Evolutionary conservation across 2,797 vertebrate species (phyloP).

Genomic region (Sardinella longiceps): DNA sequence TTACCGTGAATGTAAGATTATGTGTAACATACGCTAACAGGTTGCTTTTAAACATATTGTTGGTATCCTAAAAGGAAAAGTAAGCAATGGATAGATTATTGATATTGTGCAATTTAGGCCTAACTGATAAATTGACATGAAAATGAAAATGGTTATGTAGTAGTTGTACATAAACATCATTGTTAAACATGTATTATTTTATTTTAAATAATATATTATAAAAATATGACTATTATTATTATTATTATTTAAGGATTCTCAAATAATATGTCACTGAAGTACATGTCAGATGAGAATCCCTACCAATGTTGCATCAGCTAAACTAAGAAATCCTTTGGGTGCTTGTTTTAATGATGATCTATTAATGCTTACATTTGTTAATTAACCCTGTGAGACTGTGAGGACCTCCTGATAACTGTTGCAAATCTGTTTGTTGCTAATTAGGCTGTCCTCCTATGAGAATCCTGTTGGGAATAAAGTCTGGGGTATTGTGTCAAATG

Average conservation of each 20-base stretch:
- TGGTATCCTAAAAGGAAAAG: background rate
- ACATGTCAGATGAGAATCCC: background rate
- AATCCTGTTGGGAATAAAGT: background rate
- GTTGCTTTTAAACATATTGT: no score
- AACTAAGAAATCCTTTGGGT: background rate
- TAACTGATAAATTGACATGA: background rate
- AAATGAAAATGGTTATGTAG: background rate
- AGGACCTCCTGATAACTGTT: constrained; percentile 13
- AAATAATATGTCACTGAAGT: background rate
- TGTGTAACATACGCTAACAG: no score
- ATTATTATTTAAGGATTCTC: background rate
- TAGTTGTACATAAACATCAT: background rate
- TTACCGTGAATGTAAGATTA: no score
- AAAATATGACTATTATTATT: background rate
- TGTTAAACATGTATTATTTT: background rate
- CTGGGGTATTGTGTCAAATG: background rate
- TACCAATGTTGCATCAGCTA: background rate
- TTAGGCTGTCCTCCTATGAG: background rate
- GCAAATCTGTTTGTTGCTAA: background rate
- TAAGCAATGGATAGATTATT: background rate
- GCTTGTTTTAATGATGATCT: background rate
- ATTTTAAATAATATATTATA: background rate
- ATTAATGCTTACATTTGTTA: background rate
- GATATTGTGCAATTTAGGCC: background rate
- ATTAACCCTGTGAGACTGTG: background rate